phyloP scores from a whole-genome alignment of 2,888 invertebrate genomes.

The Stegophylla sp. region DNA sequence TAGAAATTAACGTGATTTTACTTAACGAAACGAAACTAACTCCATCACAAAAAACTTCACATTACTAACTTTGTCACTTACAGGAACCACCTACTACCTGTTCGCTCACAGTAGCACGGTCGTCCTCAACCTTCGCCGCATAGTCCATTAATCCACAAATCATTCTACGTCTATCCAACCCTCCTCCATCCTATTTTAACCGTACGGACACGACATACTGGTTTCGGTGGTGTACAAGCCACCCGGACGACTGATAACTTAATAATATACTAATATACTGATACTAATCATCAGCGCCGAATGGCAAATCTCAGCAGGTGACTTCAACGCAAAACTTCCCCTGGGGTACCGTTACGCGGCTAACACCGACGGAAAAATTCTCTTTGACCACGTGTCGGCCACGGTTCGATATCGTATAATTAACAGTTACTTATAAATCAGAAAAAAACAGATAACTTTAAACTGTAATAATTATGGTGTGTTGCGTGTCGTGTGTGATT shows the following conservation, averaged over 20 bases:
- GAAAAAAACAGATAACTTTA: no score
- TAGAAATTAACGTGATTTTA: neutral
- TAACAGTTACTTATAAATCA: no score
- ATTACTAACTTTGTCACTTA: neutral
- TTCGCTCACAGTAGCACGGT: no score
- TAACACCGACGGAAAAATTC: neutral
- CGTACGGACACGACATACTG: neutral
- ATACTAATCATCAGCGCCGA: neutral
- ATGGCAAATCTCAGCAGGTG: neutral
- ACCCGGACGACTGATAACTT: neutral
- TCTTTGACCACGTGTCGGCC: constrained; percentile 15
- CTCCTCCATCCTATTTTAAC: neutral
- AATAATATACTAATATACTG: neutral
- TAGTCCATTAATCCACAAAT: neutral
- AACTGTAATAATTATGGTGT: no score
- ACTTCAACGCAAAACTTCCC: neutral
- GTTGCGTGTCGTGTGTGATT: no score
- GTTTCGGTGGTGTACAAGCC: constrained; percentile 12
- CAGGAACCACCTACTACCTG: neutral
- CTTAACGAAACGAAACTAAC: neutral
- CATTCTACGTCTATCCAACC: neutral
- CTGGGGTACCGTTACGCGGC: neutral
- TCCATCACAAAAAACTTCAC: neutral
- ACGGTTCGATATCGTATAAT: no score
- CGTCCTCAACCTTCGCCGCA: no score